Evolutionary conservation across 2,888 invertebrate species (phyloP).

Genomic region (Perithous albicinctus): DNA sequence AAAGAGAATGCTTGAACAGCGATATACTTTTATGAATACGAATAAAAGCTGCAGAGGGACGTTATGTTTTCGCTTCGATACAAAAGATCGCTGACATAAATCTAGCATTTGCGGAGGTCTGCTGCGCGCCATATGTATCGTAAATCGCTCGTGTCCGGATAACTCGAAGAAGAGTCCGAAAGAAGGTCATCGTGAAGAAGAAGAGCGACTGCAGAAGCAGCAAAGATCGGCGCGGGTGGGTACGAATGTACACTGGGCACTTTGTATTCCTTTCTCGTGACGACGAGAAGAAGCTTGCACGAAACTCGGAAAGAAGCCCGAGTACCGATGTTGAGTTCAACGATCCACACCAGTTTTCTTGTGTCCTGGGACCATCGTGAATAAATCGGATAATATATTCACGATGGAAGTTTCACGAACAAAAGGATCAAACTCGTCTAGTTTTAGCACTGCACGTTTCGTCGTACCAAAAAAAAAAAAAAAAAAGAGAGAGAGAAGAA

Average conservation of each 20-base stretch:
- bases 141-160: constrained; percentile 57
- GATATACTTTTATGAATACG: constrained; percentile 33
- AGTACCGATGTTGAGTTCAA: constrained; percentile 44
- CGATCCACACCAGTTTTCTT: constrained; percentile 57
- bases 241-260: constrained; percentile 54
- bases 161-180: constrained; percentile 47
- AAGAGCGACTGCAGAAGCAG: constrained; percentile 42
- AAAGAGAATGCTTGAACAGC: constrained; percentile 19
- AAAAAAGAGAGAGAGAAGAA: constrained; percentile 11
- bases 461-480: constrained; percentile 10
- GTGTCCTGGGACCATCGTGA: constrained; percentile 16
- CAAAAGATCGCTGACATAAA: constrained; percentile 59
- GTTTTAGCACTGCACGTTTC: constrained; percentile 1
- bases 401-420: constrained; percentile 34
- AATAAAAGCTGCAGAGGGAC: constrained; percentile 48
- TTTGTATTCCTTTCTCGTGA: constrained; percentile 62
- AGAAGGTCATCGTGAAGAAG: constrained; percentile 61
- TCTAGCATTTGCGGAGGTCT: constrained; percentile 49
- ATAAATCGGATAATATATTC: constrained; percentile 44
- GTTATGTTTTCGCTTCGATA: constrained; percentile 48
- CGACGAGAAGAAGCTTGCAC: constrained; percentile 31
- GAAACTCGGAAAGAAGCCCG: constrained; percentile 38
- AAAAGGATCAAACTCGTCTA: constrained; percentile 9
- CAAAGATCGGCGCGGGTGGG: constrained; percentile 39
- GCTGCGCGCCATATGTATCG: constrained; percentile 66